phyloP scores from a whole-genome alignment of 2,113 vertebrate species.

The Chionodraco myersi region DNA sequence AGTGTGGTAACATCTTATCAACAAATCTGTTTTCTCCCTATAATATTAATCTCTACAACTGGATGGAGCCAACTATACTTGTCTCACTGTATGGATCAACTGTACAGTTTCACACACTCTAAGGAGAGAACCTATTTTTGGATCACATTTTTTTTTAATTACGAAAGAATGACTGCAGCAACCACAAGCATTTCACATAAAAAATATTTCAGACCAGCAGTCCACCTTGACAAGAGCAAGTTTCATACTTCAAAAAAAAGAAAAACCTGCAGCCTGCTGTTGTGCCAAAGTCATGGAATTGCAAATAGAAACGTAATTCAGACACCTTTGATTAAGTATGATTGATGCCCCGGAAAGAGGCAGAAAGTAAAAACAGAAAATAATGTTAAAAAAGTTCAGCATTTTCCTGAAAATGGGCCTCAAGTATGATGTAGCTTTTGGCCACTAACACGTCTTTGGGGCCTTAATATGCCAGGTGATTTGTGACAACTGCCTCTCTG shows the following conservation, averaged over 20 bases:
- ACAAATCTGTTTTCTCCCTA: too few relatives aligned
- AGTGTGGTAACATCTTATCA: neutral
- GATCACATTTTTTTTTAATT: neutral
- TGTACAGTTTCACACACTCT: neutral
- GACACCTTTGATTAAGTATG: constrained; percentile 61
- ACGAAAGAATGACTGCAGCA: neutral
- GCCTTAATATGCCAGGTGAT: constrained; percentile 29
- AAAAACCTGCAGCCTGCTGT: neutral
- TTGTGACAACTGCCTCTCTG: constrained; percentile 26
- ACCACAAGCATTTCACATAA: neutral
- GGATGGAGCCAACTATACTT: neutral
- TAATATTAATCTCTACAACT: too few relatives aligned
- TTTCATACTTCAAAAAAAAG: neutral
- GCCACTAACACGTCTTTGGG: constrained; percentile 5
- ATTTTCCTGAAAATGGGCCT: constrained; percentile 48
- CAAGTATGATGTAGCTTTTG: constrained; percentile 47
- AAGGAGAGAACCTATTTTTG: neutral
- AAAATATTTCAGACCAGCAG: neutral
- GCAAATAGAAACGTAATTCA: constrained; percentile 52
- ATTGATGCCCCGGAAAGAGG: constrained; percentile 51
- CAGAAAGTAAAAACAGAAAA: constrained; percentile 41
- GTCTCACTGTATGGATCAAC: neutral
- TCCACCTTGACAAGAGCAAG: constrained; percentile 25
- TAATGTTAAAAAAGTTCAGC: constrained; percentile 40
- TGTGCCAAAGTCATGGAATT: constrained; percentile 24